Conservation (phyloP, 2,888 invertebrate species). For the Hypena proboscidalis region DNA sequence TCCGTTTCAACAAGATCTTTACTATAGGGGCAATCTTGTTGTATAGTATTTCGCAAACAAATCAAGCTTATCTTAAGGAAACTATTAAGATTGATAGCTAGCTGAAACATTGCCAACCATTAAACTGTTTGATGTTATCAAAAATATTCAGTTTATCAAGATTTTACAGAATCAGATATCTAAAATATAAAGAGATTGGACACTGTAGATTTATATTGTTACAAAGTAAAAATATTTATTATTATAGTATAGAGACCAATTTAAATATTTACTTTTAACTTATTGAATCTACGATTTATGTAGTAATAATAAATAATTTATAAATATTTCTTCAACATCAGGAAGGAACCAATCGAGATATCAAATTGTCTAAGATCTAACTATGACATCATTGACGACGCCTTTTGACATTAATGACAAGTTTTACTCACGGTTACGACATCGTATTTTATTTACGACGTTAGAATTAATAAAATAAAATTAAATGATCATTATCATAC, state of each 20-base stretch:
- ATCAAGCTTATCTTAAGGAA: constrained; percentile 35
- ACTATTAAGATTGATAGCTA: constrained; percentile 37
- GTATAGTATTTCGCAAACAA: constrained; percentile 35
- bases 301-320: too few species aligned
- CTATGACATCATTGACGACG: constrained; percentile 37
- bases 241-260: too few species aligned
- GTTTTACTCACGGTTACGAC: constrained; percentile 26
- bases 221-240: too few species aligned
- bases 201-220: too few species aligned
- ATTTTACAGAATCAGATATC: too few species aligned
- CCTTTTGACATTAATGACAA: constrained; percentile 29
- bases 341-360: constrained; percentile 15
- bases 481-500: constrained; percentile 10
- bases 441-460: constrained; percentile 23
- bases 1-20: too few species aligned
- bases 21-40: too few species aligned
- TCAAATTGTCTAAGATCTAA: constrained; percentile 12
- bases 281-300: too few species aligned
- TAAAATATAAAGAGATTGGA: too few species aligned
- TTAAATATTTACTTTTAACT: too few species aligned
- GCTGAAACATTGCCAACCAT: not conserved
- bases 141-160: too few species aligned
- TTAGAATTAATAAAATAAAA: constrained; percentile 12
- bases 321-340: not conserved
- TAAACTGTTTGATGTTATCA: too few species aligned